Evolutionary conservation across 2,113 vertebrate genomes (phyloP).

Genomic region (Amblyornis subalaris): DNA sequence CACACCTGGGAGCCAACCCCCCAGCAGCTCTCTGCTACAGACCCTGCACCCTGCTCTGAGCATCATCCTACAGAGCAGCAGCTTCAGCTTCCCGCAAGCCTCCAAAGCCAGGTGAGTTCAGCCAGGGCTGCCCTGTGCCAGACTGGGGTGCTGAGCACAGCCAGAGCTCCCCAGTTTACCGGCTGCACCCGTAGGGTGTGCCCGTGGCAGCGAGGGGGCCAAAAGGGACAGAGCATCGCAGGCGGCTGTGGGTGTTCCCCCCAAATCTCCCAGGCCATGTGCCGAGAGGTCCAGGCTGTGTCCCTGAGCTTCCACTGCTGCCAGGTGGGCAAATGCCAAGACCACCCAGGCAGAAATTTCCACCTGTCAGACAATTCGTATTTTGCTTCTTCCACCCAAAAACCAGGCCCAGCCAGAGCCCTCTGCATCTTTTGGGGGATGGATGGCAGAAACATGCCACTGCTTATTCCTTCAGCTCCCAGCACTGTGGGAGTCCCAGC

Average conservation of each 20-base stretch:
- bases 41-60: rapidly evolving
- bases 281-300: background rate
- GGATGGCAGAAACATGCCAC: background rate
- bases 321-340: background rate
- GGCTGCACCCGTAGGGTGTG: rapidly evolving
- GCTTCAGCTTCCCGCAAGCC: background rate
- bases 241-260: rapidly evolving
- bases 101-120: background rate
- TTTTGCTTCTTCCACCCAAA: background rate
- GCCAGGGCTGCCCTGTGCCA: background rate
- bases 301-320: background rate
- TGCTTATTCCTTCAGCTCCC: background rate
- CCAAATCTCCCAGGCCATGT: background rate
- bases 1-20: rapidly evolving
- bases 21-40: background rate
- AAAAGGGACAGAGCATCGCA: background rate
- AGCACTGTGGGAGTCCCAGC: background rate
- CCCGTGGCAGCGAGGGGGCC: rapidly evolving
- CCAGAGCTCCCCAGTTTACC: background rate
- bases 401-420: background rate
- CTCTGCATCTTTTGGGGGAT: background rate
- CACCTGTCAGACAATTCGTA: background rate
- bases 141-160: background rate
- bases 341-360: background rate
- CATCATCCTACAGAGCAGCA: background rate